Conservation (phyloP, 2,888 invertebrate species). For the Hesperia comma region DNA sequence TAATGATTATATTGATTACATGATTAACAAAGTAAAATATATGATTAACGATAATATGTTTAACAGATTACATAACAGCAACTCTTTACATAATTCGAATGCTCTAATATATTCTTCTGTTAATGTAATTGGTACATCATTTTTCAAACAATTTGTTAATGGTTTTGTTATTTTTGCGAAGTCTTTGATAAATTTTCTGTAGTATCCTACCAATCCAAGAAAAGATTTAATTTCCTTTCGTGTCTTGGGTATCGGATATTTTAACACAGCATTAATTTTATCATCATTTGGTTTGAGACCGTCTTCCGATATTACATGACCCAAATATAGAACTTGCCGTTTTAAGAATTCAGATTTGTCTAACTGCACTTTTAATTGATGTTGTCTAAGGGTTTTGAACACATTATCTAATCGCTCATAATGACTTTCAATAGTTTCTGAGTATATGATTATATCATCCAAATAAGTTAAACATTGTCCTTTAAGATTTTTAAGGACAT, state of each 20-base stretch:
- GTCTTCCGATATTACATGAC: not conserved
- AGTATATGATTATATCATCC: too few species aligned
- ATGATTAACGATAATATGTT: too few species aligned
- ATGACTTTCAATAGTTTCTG: too few species aligned
- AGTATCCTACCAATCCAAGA: not conserved
- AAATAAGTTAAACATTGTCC: not conserved
- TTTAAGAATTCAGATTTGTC: not conserved
- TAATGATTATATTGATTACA: too few species aligned
- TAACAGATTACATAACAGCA: too few species aligned
- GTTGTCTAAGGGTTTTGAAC: too few species aligned
- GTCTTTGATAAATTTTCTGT: not conserved
- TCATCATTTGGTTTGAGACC: conserved; percentile 39
- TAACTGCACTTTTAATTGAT: not conserved
- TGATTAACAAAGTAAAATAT: too few species aligned
- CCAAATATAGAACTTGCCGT: too few species aligned
- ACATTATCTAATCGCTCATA: too few species aligned
- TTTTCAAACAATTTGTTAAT: not conserved
- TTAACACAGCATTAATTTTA: conserved; percentile 46
- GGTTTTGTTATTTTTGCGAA: not conserved
- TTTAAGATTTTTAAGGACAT: conserved; percentile 35
- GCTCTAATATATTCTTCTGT: not conserved
- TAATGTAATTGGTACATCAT: not conserved
- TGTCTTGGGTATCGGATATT: conserved; percentile 29
- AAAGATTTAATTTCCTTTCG: not conserved
- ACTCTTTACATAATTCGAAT: not conserved